Evolutionary conservation across 2,888 invertebrate genomes (phyloP).

Genomic region (Cheilosia soror): DNA sequence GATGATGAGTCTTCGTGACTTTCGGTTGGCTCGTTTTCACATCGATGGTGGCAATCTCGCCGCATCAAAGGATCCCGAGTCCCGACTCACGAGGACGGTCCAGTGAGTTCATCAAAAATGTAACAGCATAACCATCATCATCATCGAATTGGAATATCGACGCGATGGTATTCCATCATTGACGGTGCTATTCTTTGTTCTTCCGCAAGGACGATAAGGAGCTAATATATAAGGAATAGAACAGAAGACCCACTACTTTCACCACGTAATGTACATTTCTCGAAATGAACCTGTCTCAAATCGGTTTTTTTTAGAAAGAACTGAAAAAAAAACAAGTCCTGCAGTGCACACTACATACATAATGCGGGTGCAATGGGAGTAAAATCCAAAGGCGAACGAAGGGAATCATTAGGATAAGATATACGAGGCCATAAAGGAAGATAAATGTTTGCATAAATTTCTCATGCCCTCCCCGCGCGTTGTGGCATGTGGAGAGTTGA

Average conservation of each 20-base stretch:
- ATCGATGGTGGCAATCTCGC: constrained; percentile 28
- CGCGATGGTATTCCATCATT: constrained; percentile 29
- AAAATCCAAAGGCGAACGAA: constrained; percentile 75
- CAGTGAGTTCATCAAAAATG: constrained; percentile 60
- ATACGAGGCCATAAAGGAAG: constrained; percentile 77
- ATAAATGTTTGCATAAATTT: constrained; percentile 77
- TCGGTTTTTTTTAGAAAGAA: constrained; percentile 37
- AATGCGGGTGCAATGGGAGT: constrained; percentile 64
- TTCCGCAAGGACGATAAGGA: not conserved
- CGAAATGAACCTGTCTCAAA: constrained; percentile 66
- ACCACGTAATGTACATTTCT: constrained; percentile 69
- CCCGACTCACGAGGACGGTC: not conserved
- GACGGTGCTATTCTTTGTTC: constrained; percentile 35
- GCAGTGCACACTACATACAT: constrained; percentile 59
- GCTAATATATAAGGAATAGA: constrained; percentile 14
- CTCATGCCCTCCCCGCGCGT: constrained; percentile 50
- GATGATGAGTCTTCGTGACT: constrained; percentile 24
- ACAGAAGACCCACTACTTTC: constrained; percentile 34
- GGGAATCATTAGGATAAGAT: constrained; percentile 77
- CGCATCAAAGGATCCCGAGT: constrained; percentile 1
- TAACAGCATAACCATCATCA: constrained; percentile 52
- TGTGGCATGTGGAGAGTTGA: constrained; percentile 55
- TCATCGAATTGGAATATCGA: constrained; percentile 61
- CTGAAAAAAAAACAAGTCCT: constrained; percentile 12
- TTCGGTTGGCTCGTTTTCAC: constrained; percentile 40